These are phyloP conservation scores for Amyelois transitella DNA, from an alignment of 1,140 invertebrate species.

Conservation along the genomic window DNA sequence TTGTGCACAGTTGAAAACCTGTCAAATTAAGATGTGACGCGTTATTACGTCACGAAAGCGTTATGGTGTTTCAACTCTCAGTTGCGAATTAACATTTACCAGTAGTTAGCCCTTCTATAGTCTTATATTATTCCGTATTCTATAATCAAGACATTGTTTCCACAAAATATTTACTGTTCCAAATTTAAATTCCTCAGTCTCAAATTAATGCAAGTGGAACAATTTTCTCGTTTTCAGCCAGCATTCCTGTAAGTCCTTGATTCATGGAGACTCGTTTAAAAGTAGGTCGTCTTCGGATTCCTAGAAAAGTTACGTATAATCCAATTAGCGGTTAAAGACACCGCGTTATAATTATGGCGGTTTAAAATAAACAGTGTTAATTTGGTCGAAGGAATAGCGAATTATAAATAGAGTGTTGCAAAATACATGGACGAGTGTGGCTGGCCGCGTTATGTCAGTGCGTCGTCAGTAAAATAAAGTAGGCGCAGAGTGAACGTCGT, in stretches of 20 bases:
- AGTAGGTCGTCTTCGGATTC: conserved; percentile 26
- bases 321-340: conserved; percentile 68
- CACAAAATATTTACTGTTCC: conserved; percentile 8
- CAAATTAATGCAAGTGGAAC: conserved; percentile 30
- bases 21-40: no score
- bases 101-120: no score
- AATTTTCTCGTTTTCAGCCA: conserved; percentile 17
- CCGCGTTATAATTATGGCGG: conserved; percentile 52
- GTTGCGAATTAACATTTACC: no score
- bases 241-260: conserved; percentile 44
- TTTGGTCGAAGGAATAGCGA: conserved; percentile 46
- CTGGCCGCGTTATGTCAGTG: conserved; percentile 65
- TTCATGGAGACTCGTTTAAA: conserved; percentile 21
- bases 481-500: background rate
- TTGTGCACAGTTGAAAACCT: no score
- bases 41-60: no score
- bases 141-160: conserved; percentile 12
- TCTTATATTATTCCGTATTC: no score
- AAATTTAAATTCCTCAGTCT: conserved; percentile 43
- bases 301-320: conserved; percentile 40
- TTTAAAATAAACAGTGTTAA: conserved; percentile 53
- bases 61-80: no score
- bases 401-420: conserved; percentile 62
- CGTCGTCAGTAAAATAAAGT: conserved; percentile 6
- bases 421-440: conserved; percentile 59